Percentiles rank a stretch among this genome's conserved stretches.
Conservation (phyloP, 1,140 invertebrate species). For the Achatina immaculata region DNA sequence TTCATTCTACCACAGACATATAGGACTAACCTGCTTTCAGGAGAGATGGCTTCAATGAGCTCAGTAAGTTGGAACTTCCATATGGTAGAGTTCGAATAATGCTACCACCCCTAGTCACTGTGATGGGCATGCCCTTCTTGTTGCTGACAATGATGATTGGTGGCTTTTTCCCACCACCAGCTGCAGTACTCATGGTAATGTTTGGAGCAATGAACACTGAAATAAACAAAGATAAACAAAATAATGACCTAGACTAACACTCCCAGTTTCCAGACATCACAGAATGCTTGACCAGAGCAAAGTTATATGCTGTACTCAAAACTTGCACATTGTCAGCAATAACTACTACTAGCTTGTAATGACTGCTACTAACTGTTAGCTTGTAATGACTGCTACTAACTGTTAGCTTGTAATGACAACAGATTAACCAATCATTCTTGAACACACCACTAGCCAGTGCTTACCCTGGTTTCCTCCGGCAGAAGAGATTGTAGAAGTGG, state of each 20-base stretch:
- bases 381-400: no score
- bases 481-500: slow-evolving; percentile 17
- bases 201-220: slow-evolving; percentile 29
- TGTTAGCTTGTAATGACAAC: no score
- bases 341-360: no score
- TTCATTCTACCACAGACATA: no score
- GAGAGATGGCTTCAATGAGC: slow-evolving; percentile 19
- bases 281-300: no score
- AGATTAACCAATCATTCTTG: no score
- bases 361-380: no score
- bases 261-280: no score
- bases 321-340: no score
- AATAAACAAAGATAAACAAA: slow-evolving; percentile 1
- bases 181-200: slow-evolving; percentile 2
- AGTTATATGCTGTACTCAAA: no score
- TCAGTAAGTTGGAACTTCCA: slow-evolving; percentile 29
- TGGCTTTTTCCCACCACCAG: slow-evolving; percentile 31
- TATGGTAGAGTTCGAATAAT: slow-evolving; percentile 30
- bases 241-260: no score
- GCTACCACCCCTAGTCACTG: slow-evolving; percentile 28
- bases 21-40: slow-evolving; percentile 22
- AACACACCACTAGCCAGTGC: background rate
- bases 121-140: slow-evolving; percentile 29
- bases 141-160: slow-evolving; percentile 24
- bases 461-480: slow-evolving; percentile 31